Evolutionary conservation across 2,888 invertebrate genomes (phyloP), one percentile per base, ranked within the genome.

Genomic region (Drosophila cognata): DNA sequence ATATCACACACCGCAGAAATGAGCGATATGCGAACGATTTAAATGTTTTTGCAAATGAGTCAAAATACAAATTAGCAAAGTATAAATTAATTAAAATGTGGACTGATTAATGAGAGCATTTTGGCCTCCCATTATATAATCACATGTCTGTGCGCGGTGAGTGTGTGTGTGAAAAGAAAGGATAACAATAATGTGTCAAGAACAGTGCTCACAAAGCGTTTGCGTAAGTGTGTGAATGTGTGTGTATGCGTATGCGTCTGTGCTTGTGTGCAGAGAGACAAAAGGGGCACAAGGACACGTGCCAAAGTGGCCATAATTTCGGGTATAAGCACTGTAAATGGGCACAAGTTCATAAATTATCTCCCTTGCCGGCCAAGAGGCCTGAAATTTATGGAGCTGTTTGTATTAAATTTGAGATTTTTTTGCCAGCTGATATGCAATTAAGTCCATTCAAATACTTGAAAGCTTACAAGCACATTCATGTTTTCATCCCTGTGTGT

Each of bases 331-430:
- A 52, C 61, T 48, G 60, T 18, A 75, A 83, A 80, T 66, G 85
- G 73, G 67, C 68, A 62, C 79, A 65, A 86, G 86, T 86, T 73
- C 81, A 83, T 84, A 81, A 86, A 83, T 84, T 83, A 86, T 76
- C 60, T 31, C 38, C 55, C 56, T 55, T 43, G 16, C 52, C 31
- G 43, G n/a, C 31, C 57, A 53, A 52, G 16, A 65, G 51, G 50
- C 21, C 8, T 25, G n/a, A 43, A 46, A 56, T 52, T 48, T 74
- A 53, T 68, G 21, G 35, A 18, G 38, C 16, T 48, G 61, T 61
- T 61, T 41, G 41, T 43, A 55, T 25, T 53, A 25, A 53, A 53
- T 13, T 38, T 25, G 13, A 5, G 31, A 8, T 46, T 41, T n/a
- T 46, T 3, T 21, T 21, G 56, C 50, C 57, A 77, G 29, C 65